A percentile compares a stretch with the other conserved stretches of the same genome.
Evolutionary conservation across 2,797 vertebrate genomes (phyloP).

Genomic region (Tapera naevia): DNA sequence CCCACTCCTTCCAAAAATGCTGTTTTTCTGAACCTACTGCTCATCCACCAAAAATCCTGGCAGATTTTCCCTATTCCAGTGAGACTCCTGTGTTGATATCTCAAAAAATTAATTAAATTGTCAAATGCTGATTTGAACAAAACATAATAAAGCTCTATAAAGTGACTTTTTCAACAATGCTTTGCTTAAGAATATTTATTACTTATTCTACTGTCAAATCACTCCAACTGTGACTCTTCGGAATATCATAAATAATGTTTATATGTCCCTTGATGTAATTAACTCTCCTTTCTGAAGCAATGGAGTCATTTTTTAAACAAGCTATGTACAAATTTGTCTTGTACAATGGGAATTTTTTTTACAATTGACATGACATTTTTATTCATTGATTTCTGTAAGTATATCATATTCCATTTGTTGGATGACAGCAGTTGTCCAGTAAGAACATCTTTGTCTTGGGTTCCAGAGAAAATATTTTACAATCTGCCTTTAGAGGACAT

Average conservation of each 20-base stretch:
- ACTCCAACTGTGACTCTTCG: neutral
- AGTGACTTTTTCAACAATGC: neutral
- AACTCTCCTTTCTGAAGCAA: neutral
- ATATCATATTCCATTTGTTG: neutral
- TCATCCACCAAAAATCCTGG: neutral
- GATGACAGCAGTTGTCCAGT: neutral
- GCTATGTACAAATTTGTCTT: neutral
- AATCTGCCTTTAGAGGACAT: neutral
- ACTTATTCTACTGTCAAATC: neutral
- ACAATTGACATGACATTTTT: neutral
- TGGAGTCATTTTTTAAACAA: neutral
- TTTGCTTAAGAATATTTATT: neutral
- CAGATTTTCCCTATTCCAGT: neutral
- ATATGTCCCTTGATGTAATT: neutral
- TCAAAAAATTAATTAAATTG: neutral
- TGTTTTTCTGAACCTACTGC: neutral
- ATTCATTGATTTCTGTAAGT: neutral
- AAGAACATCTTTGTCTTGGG: neutral
- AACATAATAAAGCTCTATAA: neutral
- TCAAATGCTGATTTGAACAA: neutral
- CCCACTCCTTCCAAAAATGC: neutral
- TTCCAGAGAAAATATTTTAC: neutral
- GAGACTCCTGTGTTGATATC: neutral
- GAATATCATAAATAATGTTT: neutral
- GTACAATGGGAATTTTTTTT: neutral